A percentile compares a stretch with the other conserved stretches of the same genome.
Evolutionary conservation across 2,797 vertebrate genomes (phyloP).

Genomic region (Enteromius thamalakanensis): DNA sequence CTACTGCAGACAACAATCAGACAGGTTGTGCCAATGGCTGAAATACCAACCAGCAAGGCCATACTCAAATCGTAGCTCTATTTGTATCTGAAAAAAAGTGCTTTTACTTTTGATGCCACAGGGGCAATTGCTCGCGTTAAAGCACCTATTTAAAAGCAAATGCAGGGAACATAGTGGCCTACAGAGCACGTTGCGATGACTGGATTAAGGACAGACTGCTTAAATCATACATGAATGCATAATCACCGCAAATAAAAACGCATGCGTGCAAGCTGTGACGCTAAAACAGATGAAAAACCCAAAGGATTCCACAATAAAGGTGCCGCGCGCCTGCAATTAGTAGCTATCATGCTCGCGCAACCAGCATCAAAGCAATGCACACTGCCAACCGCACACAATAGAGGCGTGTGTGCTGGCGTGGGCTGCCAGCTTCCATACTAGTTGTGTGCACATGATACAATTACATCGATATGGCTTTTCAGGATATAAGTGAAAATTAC

Average conservation of each 20-base stretch:
- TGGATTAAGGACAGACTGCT: slow-evolving; percentile 9
- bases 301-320: slow-evolving; percentile 14
- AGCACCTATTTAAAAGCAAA: slow-evolving; percentile 29
- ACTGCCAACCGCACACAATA: slow-evolving; percentile 59
- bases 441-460: slow-evolving; percentile 36
- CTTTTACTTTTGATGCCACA: neutral
- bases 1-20: slow-evolving; percentile 25
- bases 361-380: slow-evolving; percentile 55
- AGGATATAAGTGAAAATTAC: slow-evolving; percentile 70
- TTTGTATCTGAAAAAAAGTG: neutral
- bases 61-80: neutral
- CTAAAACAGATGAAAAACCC: neutral
- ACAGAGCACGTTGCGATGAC: slow-evolving; percentile 12
- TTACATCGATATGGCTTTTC: slow-evolving; percentile 11
- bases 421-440: slow-evolving; percentile 32
- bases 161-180: slow-evolving; percentile 27
- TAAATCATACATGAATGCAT: neutral
- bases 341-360: slow-evolving; percentile 45
- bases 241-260: neutral
- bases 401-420: slow-evolving; percentile 55
- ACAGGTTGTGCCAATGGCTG: slow-evolving; percentile 30
- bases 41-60: neutral
- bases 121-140: neutral
- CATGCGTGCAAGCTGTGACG: neutral
- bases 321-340: slow-evolving; percentile 49